Percentiles rank a stretch among this genome's conserved stretches.
Conservation (phyloP, 2,888 invertebrate species). For the Cabera pusaria region DNA sequence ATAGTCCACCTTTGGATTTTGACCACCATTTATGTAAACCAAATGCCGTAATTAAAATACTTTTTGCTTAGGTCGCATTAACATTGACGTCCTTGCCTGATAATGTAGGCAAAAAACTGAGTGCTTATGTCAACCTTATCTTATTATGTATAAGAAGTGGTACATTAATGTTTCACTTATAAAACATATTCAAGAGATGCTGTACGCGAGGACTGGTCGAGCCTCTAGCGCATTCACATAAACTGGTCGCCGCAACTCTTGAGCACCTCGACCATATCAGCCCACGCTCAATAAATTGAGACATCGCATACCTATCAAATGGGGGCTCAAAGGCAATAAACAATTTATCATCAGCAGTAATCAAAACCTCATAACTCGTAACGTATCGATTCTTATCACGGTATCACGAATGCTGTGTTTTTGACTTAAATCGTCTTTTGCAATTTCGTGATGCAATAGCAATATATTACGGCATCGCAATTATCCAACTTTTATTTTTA, state of each 20-base stretch:
- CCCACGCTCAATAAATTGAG: slow-evolving; percentile 45
- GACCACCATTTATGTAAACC: slow-evolving; percentile 18
- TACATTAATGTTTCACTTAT: slow-evolving; percentile 15
- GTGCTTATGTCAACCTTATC: slow-evolving; percentile 3
- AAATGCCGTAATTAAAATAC: slow-evolving; percentile 19
- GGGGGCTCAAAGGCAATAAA: slow-evolving; percentile 33
- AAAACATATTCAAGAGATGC: slow-evolving; percentile 15
- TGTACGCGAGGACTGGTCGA: slow-evolving; percentile 12
- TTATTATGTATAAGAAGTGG: slow-evolving; percentile 7
- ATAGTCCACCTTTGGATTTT: slow-evolving; percentile 18
- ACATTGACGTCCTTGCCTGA: slow-evolving; percentile 7
- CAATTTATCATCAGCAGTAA: slow-evolving; percentile 40
- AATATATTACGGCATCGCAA: slow-evolving; percentile 36
- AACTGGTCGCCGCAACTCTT: slow-evolving; percentile 27
- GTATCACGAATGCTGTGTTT: slow-evolving; percentile 33
- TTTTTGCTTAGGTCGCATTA: slow-evolving; percentile 12
- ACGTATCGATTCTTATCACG: slow-evolving; percentile 38
- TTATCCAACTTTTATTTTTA: slow-evolving; percentile 36
- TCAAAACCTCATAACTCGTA: slow-evolving; percentile 35
- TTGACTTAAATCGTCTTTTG: slow-evolving; percentile 35
- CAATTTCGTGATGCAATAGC: slow-evolving; percentile 44
- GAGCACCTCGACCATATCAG: slow-evolving; percentile 20
- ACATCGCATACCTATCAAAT: slow-evolving; percentile 40
- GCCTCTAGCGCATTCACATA: slow-evolving; percentile 24
- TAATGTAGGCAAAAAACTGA: too few relatives aligned